phyloP scores from a whole-genome alignment of 1,140 invertebrate genomes.

The Caenorhabditis elegans region DNA sequence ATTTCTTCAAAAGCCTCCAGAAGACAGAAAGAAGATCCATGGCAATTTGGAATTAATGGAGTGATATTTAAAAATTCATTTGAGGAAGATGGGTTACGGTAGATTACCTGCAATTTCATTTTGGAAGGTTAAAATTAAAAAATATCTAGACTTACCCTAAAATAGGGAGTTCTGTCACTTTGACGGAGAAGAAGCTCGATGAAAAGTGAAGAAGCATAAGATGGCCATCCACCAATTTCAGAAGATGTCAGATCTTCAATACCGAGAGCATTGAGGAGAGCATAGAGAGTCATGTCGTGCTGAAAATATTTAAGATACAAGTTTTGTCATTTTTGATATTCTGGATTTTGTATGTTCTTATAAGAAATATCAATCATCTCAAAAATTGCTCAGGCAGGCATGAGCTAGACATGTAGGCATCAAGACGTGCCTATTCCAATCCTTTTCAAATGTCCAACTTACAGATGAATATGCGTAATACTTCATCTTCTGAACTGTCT shows the following conservation, averaged over 20 bases:
- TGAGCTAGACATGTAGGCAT: no score
- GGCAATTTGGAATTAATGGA: neutral
- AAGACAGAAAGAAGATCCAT: neutral
- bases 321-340: no score
- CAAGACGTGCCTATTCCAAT: no score
- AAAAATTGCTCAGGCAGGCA: no score
- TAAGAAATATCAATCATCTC: no score
- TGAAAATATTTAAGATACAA: no score
- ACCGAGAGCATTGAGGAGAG: neutral
- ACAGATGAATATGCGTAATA: conserved; percentile 39
- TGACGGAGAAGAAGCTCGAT: neutral
- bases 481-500: neutral
- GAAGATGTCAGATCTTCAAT: neutral
- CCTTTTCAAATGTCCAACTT: neutral
- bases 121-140: neutral
- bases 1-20: neutral
- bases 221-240: neutral
- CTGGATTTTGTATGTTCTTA: no score
- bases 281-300: conserved; percentile 9
- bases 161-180: neutral
- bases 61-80: neutral
- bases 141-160: neutral
- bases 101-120: neutral
- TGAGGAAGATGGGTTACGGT: conserved; percentile 3
- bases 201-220: conserved; percentile 3